A percentile compares a stretch with the other conserved stretches of the same genome.
These are phyloP conservation scores for Drosophila merina DNA, from an alignment of 2,888 invertebrate genomes.

Conservation along the genomic window DNA sequence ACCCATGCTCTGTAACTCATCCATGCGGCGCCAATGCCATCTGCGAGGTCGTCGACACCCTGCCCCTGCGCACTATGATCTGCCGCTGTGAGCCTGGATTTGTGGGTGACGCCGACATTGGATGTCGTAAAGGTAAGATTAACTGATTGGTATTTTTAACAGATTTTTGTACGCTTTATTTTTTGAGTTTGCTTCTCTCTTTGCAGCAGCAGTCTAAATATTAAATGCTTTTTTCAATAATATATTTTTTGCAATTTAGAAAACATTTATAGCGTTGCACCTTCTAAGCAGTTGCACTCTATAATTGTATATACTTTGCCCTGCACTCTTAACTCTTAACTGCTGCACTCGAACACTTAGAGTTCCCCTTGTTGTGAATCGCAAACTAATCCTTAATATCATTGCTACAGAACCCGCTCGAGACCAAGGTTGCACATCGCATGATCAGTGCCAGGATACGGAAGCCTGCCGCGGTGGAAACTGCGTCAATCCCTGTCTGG, in stretches of 20 bases:
- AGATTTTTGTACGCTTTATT: conserved; percentile 37
- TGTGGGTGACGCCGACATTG: conserved; percentile 93
- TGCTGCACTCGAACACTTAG: conserved; percentile 51
- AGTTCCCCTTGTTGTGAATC: accelerated
- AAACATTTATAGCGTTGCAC: conserved; percentile 58
- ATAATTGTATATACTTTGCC: conserved; percentile 26
- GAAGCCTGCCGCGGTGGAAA: conserved; percentile 89
- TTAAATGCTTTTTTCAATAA: conserved; percentile 25
- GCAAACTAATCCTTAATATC: conserved; percentile 1
- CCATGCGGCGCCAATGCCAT: conserved; percentile 92
- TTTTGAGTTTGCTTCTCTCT: conserved; percentile 66
- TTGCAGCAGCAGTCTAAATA: conserved; percentile 61
- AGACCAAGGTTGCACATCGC: conserved; percentile 88
- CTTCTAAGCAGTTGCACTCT: conserved; percentile 34
- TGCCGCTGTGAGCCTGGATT: conserved; percentile 93
- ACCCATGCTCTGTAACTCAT: conserved; percentile 90
- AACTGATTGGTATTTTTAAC: neutral
- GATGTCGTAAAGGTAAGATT: conserved; percentile 90
- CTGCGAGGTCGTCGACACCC: conserved; percentile 93
- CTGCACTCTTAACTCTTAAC: conserved; percentile 66
- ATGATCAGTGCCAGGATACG: conserved; percentile 89
- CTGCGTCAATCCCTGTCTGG: conserved; percentile 91
- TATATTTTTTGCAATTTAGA: conserved; percentile 13
- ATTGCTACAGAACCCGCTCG: conserved; percentile 72
- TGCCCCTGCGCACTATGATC: conserved; percentile 94